These are phyloP conservation scores for Hypomesus transpacificus DNA, from an alignment of 2,113 vertebrate species.

Conservation along the genomic window DNA sequence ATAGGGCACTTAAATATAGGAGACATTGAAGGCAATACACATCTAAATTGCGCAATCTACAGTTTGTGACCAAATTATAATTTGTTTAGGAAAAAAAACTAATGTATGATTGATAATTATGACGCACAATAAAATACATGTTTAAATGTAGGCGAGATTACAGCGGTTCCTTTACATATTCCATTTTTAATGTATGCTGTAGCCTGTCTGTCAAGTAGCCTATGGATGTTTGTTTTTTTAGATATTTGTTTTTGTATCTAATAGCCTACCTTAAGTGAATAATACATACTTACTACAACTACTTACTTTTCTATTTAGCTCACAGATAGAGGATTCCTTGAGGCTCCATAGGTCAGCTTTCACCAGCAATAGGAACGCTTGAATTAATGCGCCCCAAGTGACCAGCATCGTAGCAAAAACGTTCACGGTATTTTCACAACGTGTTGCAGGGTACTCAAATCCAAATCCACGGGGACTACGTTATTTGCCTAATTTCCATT, in stretches of 20 bases:
- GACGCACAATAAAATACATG: no score
- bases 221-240: no score
- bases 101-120: not conserved
- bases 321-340: conserved; percentile 67
- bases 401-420: conserved; percentile 66
- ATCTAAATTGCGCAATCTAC: not conserved
- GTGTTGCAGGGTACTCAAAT: conserved; percentile 25
- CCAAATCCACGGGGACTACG: not conserved
- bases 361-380: conserved; percentile 70
- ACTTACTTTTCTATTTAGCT: conserved; percentile 72
- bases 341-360: conserved; percentile 66
- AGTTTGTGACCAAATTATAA: not conserved
- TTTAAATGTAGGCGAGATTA: no score
- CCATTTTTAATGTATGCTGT: no score
- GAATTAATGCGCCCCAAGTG: conserved; percentile 66
- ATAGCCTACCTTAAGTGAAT: not conserved
- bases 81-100: not conserved
- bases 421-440: conserved; percentile 27
- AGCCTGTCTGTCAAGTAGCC: no score
- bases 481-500: conserved; percentile 39
- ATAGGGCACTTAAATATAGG: conserved; percentile 54
- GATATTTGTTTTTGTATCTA: no score
- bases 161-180: no score
- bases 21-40: conserved; percentile 9
- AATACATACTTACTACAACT: no score